Conservation (phyloP, 2,797 vertebrate species). For the Enteromius unitaeniatus region DNA sequence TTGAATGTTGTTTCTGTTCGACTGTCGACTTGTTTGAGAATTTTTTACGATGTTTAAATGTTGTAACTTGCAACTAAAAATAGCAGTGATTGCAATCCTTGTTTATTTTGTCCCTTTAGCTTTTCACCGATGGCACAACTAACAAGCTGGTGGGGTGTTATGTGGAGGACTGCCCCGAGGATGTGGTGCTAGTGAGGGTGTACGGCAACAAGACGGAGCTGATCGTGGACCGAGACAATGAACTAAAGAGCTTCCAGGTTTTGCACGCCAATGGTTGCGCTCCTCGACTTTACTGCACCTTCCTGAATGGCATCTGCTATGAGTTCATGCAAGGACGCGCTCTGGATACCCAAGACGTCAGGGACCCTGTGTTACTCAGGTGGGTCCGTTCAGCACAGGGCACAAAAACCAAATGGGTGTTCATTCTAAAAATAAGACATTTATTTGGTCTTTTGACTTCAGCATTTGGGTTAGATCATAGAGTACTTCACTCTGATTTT, state of each 20-base stretch:
- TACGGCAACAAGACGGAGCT: slow-evolving; percentile 95
- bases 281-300: slow-evolving; percentile 94
- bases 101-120: slow-evolving; percentile 60
- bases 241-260: slow-evolving; percentile 95
- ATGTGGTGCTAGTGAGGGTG: slow-evolving; percentile 91
- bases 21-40: neutral
- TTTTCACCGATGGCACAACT: slow-evolving; percentile 97
- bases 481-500: neutral
- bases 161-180: slow-evolving; percentile 83
- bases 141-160: slow-evolving; percentile 97
- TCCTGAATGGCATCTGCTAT: slow-evolving; percentile 96
- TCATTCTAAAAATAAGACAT: slow-evolving; percentile 2
- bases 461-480: slow-evolving; percentile 9
- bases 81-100: neutral
- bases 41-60: no score
- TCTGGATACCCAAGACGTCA: slow-evolving; percentile 88
- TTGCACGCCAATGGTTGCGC: slow-evolving; percentile 92
- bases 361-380: slow-evolving; percentile 81
- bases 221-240: slow-evolving; percentile 93
- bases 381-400: slow-evolving; percentile 19
- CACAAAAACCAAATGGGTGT: slow-evolving; percentile 11
- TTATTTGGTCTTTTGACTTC: neutral
- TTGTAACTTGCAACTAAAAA: neutral
- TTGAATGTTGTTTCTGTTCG: neutral
- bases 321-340: slow-evolving; percentile 93